Percentiles rank a stretch among this genome's conserved stretches.
These are phyloP conservation scores for Sebastes minor DNA, from an alignment of 2,797 vertebrate genomes.

Conservation along the genomic window DNA sequence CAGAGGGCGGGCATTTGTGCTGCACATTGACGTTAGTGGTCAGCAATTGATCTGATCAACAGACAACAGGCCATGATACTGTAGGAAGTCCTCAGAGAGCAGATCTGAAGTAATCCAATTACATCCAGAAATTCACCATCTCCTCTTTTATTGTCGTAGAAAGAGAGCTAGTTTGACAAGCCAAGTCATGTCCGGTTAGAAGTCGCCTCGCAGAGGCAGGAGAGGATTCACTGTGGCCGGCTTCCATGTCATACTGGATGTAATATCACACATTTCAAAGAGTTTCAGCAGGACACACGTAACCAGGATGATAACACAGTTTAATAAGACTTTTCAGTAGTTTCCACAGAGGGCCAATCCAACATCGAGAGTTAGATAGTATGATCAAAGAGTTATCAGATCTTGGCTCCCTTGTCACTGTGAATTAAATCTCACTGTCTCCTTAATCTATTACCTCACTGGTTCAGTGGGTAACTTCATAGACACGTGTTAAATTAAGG, in stretches of 20 bases:
- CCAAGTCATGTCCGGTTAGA: conserved; percentile 21
- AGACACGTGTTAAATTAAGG: conserved; percentile 3
- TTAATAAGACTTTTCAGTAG: conserved; percentile 41
- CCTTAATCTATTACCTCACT: conserved; percentile 18
- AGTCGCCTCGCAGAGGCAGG: neutral
- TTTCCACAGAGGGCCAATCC: conserved; percentile 30
- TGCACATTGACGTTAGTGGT: conserved; percentile 28
- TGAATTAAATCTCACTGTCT: conserved; percentile 21
- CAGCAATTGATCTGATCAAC: conserved; percentile 47
- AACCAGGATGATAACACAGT: conserved; percentile 44
- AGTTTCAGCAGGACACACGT: conserved; percentile 14
- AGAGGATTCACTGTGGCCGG: conserved; percentile 3
- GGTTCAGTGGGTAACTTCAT: conserved; percentile 8
- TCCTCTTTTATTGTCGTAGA: neutral
- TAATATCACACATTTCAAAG: conserved; percentile 34
- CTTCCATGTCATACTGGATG: conserved; percentile 20
- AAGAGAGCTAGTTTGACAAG: conserved; percentile 10
- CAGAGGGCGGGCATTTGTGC: conserved; percentile 23
- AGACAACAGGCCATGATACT: neutral
- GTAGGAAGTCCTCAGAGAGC: conserved; percentile 24
- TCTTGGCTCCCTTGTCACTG: conserved; percentile 15
- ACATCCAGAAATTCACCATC: conserved; percentile 16
- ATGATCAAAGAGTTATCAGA: conserved; percentile 39
- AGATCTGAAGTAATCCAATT: conserved; percentile 45
- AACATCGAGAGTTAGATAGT: conserved; percentile 14